These are phyloP conservation scores for Cynopterus sphinx DNA, from an alignment of 2,797 vertebrate genomes.

Conservation along the genomic window DNA sequence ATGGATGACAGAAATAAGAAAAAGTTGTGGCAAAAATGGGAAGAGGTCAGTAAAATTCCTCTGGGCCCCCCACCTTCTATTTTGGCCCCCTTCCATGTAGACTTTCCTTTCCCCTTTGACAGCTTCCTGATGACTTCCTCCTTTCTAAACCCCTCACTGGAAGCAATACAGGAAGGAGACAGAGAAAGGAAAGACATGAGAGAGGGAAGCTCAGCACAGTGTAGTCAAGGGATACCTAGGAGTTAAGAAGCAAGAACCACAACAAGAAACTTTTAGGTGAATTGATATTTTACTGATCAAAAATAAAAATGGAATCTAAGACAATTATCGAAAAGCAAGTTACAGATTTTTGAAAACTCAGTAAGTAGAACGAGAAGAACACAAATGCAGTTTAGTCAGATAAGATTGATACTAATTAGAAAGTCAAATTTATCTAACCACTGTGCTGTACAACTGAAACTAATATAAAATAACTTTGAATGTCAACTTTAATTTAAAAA, in stretches of 20 bases:
- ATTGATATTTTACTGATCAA: neutral
- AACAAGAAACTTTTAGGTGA: neutral
- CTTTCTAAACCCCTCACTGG: neutral
- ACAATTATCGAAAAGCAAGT: neutral
- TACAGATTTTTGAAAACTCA: neutral
- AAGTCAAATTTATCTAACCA: neutral
- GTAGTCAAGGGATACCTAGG: neutral
- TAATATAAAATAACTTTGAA: no score
- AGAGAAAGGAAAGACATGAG: neutral
- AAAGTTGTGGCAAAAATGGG: neutral
- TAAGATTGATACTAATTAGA: neutral
- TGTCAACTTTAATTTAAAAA: no score
- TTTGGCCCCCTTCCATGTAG: neutral
- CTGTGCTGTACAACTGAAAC: no score
- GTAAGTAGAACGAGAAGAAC: neutral
- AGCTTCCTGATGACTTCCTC: neutral
- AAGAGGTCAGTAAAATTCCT: neutral
- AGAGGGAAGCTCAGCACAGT: neutral
- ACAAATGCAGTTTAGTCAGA: neutral
- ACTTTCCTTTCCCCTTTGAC: neutral
- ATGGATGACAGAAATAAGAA: slow-evolving; percentile 19
- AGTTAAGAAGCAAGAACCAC: neutral
- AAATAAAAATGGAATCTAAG: neutral
- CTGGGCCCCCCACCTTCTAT: neutral
- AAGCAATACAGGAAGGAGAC: neutral